Evolutionary conservation across 1,140 invertebrate genomes (phyloP), one percentile per base, ranked within the genome.

Genomic region (Heliconius hermathena): DNA sequence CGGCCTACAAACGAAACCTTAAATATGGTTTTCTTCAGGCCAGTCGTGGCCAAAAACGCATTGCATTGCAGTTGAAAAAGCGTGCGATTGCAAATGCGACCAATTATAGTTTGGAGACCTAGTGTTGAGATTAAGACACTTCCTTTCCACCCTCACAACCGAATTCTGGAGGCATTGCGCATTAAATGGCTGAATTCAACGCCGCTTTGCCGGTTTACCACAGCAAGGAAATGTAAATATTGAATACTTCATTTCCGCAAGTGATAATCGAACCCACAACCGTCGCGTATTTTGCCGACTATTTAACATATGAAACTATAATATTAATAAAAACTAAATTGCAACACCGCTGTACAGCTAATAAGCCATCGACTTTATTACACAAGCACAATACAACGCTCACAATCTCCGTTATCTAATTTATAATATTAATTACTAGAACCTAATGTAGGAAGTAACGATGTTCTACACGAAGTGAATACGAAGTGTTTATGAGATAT

Each of bases 401-500:
- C n/a, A 9, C 20, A 57, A 57, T 9, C n/a, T 11, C 20, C 52
- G 52, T 8, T n/a, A 57, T 57, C 54, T 57, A 57, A 57, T 57
- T 57, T n/a, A 57, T 57, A 57, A 57, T 22, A 22, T 22, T 57
- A 57, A 57, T 57, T 57, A 57, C n/a, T 57, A 57, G 54, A 57
- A n/a, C n/a, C 54, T n/a, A 57, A 57, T 57, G n/a, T 57, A 57
- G 54, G 54, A 22, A 54, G 52, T 57, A 22, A 57, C 8, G n/a
- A 57, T n/a, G 8, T 57, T 57, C n/a, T 57, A 57, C 3, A 57
- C 54, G 2, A 57, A 57, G n/a, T 57, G 2, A n/a, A n/a, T 57
- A 2, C 8, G 1, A 2, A 57, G 54, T 57, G n/a, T 5, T 52
- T 18, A 18, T 52, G 18, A 52, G 4, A 52, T 52, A 52, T 52